Base-by-base conservation (phyloP, 2,888 invertebrate genomes). In the Tipula lateralis region DNA sequence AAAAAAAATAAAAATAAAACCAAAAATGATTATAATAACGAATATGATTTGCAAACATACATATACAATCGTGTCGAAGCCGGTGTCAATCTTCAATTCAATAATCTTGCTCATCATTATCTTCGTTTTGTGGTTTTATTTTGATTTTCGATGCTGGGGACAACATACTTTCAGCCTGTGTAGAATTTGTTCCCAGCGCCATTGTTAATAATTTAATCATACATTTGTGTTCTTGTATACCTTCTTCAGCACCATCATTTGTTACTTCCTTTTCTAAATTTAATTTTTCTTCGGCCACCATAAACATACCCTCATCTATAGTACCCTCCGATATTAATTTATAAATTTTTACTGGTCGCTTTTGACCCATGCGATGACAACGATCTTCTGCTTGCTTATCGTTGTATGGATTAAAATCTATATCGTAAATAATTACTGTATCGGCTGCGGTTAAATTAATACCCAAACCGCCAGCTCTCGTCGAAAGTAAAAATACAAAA, bases 371-470 rank as follows among this genome's bases (percentile, higher is more conserved):
- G 32, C 95, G 91, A 89, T 95, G 95, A 88, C 95, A 95, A 86
- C 95, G 92, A 91, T 99, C 99, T 89, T 99, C 98, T 0, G 99
- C 99, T 91, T 98, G 98, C 90, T 98, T 98, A 90, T 99, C 99
- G 89, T 99, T 99, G 90, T 99, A 98, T 0, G 99, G 99, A 91
- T 99, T 99, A 90, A 97, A 98, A 91, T 99, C 99, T 84, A 99
- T 97, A 89, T 99, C 99, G 89, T 99, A 98, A 86, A 99, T 95
- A 85, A 97, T 95, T 29, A 99, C 99, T 12, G 96, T 96, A 91
- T 99, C 98, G 0, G 99, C 99, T 0, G 97, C 94, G 0, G 97
- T 97, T 86, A 98, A 92, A 91, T 98, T 98, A 88, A 98, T 97
- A 85, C 98, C 98, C 84, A 98, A 92, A n/a, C 99, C 99, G 36